These are phyloP conservation scores for Azemiops feae DNA, from an alignment of 2,113 vertebrate species.

Conservation along the genomic window DNA sequence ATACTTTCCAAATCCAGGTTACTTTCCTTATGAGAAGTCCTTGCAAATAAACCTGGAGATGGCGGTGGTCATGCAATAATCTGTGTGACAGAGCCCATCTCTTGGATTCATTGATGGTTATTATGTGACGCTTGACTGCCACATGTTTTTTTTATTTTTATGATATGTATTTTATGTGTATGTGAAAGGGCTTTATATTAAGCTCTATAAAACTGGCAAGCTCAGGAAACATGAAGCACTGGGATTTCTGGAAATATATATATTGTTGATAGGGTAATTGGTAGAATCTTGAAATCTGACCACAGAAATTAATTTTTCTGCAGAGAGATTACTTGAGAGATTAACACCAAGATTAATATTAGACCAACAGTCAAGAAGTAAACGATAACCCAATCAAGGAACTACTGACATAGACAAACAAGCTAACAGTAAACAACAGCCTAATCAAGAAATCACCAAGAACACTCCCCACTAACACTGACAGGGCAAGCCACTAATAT, in stretches of 20 bases:
- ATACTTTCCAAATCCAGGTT: neutral
- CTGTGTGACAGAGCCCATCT: neutral
- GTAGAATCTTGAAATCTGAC: neutral
- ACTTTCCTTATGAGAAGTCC: neutral
- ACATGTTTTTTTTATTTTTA: neutral
- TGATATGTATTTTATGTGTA: neutral
- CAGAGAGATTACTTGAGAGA: neutral
- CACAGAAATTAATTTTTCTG: neutral
- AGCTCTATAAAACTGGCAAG: neutral
- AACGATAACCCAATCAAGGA: neutral
- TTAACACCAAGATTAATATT: neutral
- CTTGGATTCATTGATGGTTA: neutral
- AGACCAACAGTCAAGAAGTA: neutral
- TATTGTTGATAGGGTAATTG: neutral
- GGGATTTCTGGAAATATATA: neutral
- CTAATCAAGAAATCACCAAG: neutral
- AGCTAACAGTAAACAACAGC: too few relatives aligned
- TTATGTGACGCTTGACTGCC: neutral
- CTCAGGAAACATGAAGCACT: neutral
- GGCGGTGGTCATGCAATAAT: neutral
- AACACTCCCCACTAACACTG: neutral
- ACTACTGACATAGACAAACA: neutral
- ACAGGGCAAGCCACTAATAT: neutral
- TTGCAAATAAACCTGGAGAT: neutral
- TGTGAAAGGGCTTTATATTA: neutral